phyloP scores from a whole-genome alignment of 2,113 vertebrate species.

The Phodopus roborovskii region DNA sequence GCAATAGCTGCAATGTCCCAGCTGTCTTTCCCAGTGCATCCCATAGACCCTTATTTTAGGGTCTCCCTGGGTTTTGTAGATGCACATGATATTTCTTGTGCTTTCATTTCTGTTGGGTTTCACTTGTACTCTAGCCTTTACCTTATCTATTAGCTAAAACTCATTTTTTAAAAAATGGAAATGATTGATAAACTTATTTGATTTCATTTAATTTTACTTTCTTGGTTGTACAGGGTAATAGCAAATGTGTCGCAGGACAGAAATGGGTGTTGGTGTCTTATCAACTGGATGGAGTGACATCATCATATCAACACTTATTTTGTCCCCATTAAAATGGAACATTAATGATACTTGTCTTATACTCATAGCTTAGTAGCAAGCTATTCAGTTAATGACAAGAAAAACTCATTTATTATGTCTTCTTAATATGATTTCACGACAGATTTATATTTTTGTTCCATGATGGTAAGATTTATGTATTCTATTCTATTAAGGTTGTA shows the following conservation, averaged over 20 bases:
- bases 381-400: neutral
- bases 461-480: neutral
- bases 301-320: constrained; percentile 7
- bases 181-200: neutral
- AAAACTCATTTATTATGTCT: neutral
- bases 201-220: neutral
- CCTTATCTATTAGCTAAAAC: neutral
- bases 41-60: neutral
- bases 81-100: neutral
- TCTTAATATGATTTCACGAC: neutral
- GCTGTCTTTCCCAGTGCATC: neutral
- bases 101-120: neutral
- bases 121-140: neutral
- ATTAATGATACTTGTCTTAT: neutral
- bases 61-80: neutral
- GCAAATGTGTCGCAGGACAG: neutral
- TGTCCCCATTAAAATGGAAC: neutral
- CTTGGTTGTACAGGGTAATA: neutral
- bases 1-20: rapidly evolving
- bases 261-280: neutral
- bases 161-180: neutral
- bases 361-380: neutral
- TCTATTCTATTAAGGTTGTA: neutral
- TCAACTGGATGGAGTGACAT: neutral
- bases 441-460: neutral